Evolutionary conservation across 2,113 vertebrate species (phyloP).

Genomic region (Leiothrix lutea): DNA sequence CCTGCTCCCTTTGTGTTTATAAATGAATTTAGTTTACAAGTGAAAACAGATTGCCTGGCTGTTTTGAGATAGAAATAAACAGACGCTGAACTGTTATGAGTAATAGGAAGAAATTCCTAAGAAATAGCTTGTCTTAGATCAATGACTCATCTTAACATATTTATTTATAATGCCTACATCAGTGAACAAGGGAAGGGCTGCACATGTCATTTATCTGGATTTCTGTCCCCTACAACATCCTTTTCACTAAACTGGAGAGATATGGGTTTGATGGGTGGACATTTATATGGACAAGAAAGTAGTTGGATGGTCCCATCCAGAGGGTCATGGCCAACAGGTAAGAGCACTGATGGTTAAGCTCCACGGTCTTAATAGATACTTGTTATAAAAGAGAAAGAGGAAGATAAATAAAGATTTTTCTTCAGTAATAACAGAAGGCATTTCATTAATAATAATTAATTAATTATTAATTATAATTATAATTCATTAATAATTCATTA

Average conservation of each 20-base stretch:
- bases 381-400: fast-evolving
- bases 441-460: too few species aligned
- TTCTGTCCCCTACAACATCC: background rate
- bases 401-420: background rate
- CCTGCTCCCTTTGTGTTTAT: background rate
- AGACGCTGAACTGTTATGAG: background rate
- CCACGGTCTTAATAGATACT: fast-evolving
- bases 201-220: background rate
- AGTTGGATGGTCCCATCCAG: background rate
- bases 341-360: background rate
- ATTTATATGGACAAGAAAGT: background rate
- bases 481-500: too few species aligned
- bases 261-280: too few species aligned
- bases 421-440: background rate
- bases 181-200: background rate
- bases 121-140: background rate
- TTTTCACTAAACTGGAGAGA: background rate
- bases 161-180: background rate
- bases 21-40: background rate
- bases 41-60: background rate
- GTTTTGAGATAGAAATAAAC: background rate
- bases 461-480: too few species aligned
- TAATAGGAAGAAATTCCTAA: background rate
- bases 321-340: fast-evolving
- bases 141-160: background rate